Base-by-base conservation (phyloP, 2,888 invertebrate genomes). In the Epistrophe eligans region DNA sequence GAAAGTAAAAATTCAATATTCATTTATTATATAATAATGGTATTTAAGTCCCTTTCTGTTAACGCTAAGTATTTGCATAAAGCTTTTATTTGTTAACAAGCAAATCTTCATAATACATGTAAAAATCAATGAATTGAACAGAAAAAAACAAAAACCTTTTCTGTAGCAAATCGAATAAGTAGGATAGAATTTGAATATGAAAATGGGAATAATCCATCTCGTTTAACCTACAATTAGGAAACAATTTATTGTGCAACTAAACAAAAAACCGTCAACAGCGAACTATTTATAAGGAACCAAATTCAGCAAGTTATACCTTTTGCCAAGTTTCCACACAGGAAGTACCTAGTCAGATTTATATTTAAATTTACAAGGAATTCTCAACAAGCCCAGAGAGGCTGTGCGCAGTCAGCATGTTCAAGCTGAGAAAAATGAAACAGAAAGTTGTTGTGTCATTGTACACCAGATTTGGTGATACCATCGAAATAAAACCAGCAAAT, bases 381-480 rank as follows among this genome's bases (percentile, higher is more conserved):
- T 38, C 50, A 35, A 50, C 50, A 67, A 67, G 66, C 66, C 32
- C 5, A 19, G 24, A 15, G 11, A 40, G 15, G 13, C 40, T 60
- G 9, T 43, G 13, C 15, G 8, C 32, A 48, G 4, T 38, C 35
- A 58, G n/a, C 32, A 11, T 66, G 45, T 35, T 35, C 17, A 50
- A 67, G 48, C 66, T 67, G 66, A 67, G 66, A 35, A 50, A 64
- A 67, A 67, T 35, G 50, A 67, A 67, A 67, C 48, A 50, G 50
- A 67, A 67, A 67, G 66, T 67, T 67, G 50, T 67, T 67, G 35
- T 67, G 35, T 19, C 35, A 66, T 66, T 48, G 32, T 66, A 17
- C 48, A 66, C 45, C 66, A 50, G 50, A 67, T 67, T 67, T 67
- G 50, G 66, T 67, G 66, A 67, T 67, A 67, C 66, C 50, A 50